Evolutionary conservation across 1,140 invertebrate genomes (phyloP).

Genomic region (Oryctes rhinoceros): DNA sequence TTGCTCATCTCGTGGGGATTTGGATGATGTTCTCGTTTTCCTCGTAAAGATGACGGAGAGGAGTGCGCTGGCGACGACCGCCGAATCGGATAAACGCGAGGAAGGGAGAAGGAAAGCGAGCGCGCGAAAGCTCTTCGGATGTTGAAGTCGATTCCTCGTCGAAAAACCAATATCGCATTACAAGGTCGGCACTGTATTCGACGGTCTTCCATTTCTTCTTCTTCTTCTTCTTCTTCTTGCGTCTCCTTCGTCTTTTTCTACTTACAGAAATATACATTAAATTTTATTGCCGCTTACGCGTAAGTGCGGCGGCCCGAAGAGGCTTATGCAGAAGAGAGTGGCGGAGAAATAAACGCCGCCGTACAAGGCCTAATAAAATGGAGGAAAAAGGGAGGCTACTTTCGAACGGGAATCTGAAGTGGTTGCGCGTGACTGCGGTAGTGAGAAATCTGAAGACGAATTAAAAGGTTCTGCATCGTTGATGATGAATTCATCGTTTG

Average conservation of each 20-base stretch:
- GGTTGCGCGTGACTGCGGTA: background rate
- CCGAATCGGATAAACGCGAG: background rate
- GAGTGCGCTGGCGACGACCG: background rate
- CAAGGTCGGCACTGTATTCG: constrained; percentile 27
- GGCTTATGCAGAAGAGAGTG: constrained; percentile 54
- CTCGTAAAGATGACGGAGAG: constrained; percentile 20
- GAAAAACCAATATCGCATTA: constrained; percentile 54
- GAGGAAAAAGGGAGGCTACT: background rate
- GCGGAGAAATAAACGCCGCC: constrained; percentile 41
- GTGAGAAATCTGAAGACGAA: background rate
- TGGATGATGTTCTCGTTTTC: background rate
- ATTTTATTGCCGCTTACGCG: constrained; percentile 53
- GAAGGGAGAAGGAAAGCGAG: constrained; percentile 23
- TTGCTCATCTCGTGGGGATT: constrained; percentile 50
- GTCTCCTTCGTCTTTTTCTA: background rate
- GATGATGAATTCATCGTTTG: too few relatives aligned
- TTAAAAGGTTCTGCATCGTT: too few relatives aligned
- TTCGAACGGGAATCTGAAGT: background rate
- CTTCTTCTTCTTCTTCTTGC: background rate
- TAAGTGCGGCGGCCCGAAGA: constrained; percentile 52
- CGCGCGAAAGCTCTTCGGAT: background rate
- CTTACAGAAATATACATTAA: constrained; percentile 54
- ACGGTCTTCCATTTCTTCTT: background rate
- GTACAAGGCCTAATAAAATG: constrained; percentile 25
- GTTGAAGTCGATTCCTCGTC: constrained; percentile 18